Base-by-base conservation (phyloP, 53 echinoderm and acorn worm species). In the Holothuria leucospilota region DNA sequence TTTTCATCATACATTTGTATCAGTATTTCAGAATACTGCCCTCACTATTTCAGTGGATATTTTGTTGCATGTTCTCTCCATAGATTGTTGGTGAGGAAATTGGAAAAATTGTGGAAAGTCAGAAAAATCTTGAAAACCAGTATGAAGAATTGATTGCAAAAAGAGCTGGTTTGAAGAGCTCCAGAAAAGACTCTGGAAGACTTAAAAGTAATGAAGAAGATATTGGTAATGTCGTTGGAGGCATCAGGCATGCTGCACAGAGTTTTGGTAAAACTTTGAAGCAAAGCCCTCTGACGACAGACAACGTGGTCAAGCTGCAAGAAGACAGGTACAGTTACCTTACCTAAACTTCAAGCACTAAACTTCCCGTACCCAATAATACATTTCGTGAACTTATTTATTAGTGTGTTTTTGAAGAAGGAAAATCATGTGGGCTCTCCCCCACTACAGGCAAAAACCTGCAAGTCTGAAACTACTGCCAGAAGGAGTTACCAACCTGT, bases 31-130 rank as follows among this genome's bases (percentile, higher is more conserved):
- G 51, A 38, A 26, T 41, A 77, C 42, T 77, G 12, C 20, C 13
- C 14, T 39, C 12, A 13, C 18, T 15, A 15, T 38, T 1, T 41
- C 5, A 77, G 7, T 23, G 6, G 34, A n/a, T 39, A 70, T 72
- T 39, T 72, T 49, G 13, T 49, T 18, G 15, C 56, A 56, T 56
- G 49, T 56, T 56, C 18, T 18, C 8, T 56, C 56, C 16, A n/a
- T 78, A 97, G 97, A 95, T 97, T 86, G 97, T 97, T 39, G 97
- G 97, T 81, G 97, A 97, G 68, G 97, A 97, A 73, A 97, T 97
- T n/a, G 81, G 88, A n/a, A 90, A 95, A 46, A 97, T 97, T 73
- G 84, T 97, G 15, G 92, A 97, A 86, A 95, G 86, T 61, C 97
- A 97, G 71, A 91, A 91, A 68, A 87, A 97, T 41, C 90, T 97